Conservation (phyloP, 2,797 vertebrate genomes). For the Coilia nasus region DNA sequence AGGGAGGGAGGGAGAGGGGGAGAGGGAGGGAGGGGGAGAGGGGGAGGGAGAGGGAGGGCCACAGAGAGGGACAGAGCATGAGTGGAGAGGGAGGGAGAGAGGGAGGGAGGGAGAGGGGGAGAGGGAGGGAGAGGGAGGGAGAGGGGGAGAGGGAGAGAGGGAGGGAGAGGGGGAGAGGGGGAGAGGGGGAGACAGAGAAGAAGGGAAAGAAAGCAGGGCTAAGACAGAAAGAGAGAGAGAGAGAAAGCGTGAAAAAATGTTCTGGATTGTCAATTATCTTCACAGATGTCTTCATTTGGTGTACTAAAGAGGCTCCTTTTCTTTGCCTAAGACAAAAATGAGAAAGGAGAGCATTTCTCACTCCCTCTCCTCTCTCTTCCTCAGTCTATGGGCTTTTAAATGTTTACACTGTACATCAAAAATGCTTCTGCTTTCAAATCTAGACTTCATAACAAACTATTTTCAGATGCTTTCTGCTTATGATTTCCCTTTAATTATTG, state of each 20-base stretch:
- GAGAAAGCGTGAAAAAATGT: slow-evolving; percentile 11
- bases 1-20: background rate
- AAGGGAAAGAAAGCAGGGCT: background rate
- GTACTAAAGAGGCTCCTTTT: background rate
- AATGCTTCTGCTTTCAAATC: too few relatives aligned
- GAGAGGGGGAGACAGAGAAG: background rate
- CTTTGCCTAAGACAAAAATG: background rate
- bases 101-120: background rate
- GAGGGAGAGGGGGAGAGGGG: background rate
- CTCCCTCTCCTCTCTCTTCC: background rate
- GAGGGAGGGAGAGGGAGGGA: background rate
- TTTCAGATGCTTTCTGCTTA: too few relatives aligned
- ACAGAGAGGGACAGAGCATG: background rate
- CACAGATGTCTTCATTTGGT: slow-evolving; percentile 16
- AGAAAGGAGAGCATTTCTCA: background rate
- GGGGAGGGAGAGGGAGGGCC: too few relatives aligned
- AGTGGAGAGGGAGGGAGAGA: background rate
- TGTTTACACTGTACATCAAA: too few relatives aligned
- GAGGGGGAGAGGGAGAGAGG: background rate
- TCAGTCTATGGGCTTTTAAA: background rate
- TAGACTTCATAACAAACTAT: too few relatives aligned
- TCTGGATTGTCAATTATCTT: background rate
- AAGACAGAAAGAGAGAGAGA: slow-evolving; percentile 33
- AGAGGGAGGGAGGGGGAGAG: background rate
- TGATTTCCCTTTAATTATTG: too few relatives aligned